Base-by-base conservation (phyloP, 2,797 vertebrate species). In the Thripadectes ignobilis region DNA sequence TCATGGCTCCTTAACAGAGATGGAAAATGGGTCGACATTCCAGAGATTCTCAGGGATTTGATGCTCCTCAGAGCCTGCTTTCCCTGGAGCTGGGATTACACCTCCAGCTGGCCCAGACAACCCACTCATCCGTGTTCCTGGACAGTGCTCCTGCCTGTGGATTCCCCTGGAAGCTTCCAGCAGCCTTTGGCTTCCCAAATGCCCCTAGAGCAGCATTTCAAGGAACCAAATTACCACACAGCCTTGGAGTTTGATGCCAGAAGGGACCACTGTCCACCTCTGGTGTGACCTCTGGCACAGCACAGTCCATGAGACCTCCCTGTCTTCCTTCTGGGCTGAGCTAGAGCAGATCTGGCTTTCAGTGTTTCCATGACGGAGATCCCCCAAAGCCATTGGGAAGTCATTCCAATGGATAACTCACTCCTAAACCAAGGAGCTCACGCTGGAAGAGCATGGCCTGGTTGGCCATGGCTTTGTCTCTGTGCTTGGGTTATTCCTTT, bases 401-500 rank as follows among this genome's bases (percentile, higher is more conserved):
- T 30, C 0, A 0, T 85, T 92, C 81, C 89, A 65, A 45, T 0
- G 29, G 57, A 52, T 43, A 49, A 13, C 92, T 73, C 32, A 26
- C 45, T n/a, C 38, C 68, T 15, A 76, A 87, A 92, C 82, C 52
- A 65, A 66, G 43, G 94, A 87, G 92, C 51, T 45, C 45, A 45
- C 12, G 4, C 71, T 72, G 67, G 34, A 76, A 1, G 59, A 57
- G 34, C 88, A 34, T 0, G 12, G 77, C 24, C 24, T 58, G 54
- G 13, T 68, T 74, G 58, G 34, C 88, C 81, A 15, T 7, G 58
- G 80, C 62, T 96, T 85, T 86, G 83, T 81, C 80, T 68, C 77
- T 48, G 86, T 23, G 79, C 54, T 72, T 81, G 92, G 86, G 84
- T 76, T 92, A 86, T 76, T 93, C 84, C n/a, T 58, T 57, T 34